phyloP scores from a whole-genome alignment of 2,888 invertebrate genomes.

The Pomacea canaliculata region DNA sequence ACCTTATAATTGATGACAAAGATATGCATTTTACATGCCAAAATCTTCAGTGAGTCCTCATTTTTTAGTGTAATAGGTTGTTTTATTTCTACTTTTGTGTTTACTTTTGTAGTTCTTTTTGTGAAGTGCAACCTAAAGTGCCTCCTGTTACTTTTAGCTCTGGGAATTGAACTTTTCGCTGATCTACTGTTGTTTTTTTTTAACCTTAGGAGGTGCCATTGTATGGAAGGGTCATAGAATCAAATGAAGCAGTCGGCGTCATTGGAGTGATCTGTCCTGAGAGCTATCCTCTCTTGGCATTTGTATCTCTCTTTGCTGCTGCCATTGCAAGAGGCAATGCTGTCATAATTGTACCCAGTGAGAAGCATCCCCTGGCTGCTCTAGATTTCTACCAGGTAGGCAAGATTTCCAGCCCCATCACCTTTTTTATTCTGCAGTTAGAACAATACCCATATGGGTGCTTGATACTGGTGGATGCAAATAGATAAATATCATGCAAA shows the following conservation, averaged over 20 bases:
- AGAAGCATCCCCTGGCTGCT: constrained; percentile 67
- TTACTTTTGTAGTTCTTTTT: too few relatives aligned
- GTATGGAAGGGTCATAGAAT: constrained; percentile 68
- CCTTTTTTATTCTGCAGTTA: neutral
- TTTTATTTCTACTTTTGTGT: too few relatives aligned
- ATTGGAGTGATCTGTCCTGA: constrained; percentile 71
- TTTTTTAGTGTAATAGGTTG: too few relatives aligned
- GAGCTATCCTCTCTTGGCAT: constrained; percentile 67
- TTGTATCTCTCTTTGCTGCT: constrained; percentile 70
- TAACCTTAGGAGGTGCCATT: constrained; percentile 64
- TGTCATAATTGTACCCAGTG: constrained; percentile 69
- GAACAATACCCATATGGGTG: neutral
- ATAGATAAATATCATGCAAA: too few relatives aligned
- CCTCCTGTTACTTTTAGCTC: too few relatives aligned
- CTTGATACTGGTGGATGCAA: too few relatives aligned
- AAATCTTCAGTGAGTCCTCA: too few relatives aligned
- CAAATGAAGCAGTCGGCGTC: constrained; percentile 71
- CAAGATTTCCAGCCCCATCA: neutral
- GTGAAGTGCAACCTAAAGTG: too few relatives aligned
- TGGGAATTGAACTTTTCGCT: neutral
- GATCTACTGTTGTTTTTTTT: neutral
- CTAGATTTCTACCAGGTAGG: constrained; percentile 70
- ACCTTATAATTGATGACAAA: too few relatives aligned
- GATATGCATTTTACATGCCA: too few relatives aligned
- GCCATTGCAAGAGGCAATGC: constrained; percentile 70